Percentiles rank a stretch among this genome's conserved stretches.
phyloP scores from a whole-genome alignment of 2,797 vertebrate genomes.

The Neosilurus hyrtlii region DNA sequence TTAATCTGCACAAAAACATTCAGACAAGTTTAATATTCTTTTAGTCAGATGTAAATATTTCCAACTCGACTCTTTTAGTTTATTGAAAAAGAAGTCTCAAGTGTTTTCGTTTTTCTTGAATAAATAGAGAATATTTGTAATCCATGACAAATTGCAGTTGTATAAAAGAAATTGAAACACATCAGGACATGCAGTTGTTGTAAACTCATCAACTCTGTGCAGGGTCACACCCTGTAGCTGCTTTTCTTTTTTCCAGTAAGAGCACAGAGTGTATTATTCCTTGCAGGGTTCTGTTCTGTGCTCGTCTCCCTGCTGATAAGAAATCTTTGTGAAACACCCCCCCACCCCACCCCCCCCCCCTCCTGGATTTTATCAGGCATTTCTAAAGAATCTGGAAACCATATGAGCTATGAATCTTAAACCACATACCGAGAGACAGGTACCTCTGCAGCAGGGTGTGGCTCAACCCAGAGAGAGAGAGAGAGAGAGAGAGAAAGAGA shows the following conservation, averaged over 20 bases:
- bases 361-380: constrained; percentile 25
- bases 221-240: background rate
- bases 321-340: background rate
- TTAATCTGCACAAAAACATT: background rate
- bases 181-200: background rate
- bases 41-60: background rate
- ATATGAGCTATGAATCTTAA: constrained; percentile 34
- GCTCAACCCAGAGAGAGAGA: background rate
- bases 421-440: constrained; percentile 30
- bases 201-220: background rate
- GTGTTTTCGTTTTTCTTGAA: background rate
- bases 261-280: background rate
- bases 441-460: constrained; percentile 24
- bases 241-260: background rate
- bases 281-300: background rate
- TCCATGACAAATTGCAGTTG: background rate
- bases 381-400: constrained; percentile 50
- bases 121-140: background rate
- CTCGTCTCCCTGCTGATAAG: background rate
- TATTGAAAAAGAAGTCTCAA: too few species aligned
- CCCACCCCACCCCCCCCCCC: too few species aligned
- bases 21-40: background rate
- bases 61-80: background rate
- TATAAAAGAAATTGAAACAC: background rate
- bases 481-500: background rate